A percentile compares a stretch with the other conserved stretches of the same genome.
phyloP scores from a whole-genome alignment of 2,888 invertebrate genomes.

The Eilema griseolum region DNA sequence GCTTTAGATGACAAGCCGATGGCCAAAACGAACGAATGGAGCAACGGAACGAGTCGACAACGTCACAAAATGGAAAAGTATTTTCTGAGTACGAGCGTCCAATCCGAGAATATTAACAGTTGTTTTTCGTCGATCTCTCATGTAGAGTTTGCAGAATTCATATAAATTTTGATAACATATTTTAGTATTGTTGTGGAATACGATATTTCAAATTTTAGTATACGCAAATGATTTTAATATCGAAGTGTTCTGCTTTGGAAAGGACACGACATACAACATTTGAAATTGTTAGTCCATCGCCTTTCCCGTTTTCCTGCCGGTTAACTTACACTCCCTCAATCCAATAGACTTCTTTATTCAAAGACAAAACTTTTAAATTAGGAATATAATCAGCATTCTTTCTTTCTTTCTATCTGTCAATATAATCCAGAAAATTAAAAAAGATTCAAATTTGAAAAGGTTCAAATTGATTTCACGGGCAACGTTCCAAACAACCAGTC shows the following conservation, averaged over 20 bases:
- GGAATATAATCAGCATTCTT: slow-evolving; percentile 26
- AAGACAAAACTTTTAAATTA: background rate
- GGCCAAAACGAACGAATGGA: slow-evolving; percentile 48
- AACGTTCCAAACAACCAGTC: slow-evolving; percentile 37
- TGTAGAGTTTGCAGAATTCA: slow-evolving; percentile 3
- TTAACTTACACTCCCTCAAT: background rate
- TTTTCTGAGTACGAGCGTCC: slow-evolving; percentile 29
- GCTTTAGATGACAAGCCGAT: slow-evolving; percentile 35
- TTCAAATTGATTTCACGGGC: slow-evolving; percentile 44
- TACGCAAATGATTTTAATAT: too few species aligned
- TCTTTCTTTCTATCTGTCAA: too few species aligned
- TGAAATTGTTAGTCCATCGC: background rate
- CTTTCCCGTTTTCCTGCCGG: background rate
- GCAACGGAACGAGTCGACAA: slow-evolving; percentile 38
- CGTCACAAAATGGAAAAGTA: slow-evolving; percentile 43
- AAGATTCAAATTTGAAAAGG: slow-evolving; percentile 33
- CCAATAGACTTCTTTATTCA: background rate
- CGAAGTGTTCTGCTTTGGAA: background rate
- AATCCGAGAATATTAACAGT: slow-evolving; percentile 35
- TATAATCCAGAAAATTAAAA: slow-evolving; percentile 39
- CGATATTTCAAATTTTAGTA: too few species aligned
- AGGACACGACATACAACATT: background rate
- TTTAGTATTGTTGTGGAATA: background rate
- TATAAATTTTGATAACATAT: background rate
- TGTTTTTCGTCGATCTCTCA: slow-evolving; percentile 8